These are phyloP conservation scores for Cynocephalus volans DNA, from an alignment of 2,113 vertebrate species.

Conservation along the genomic window DNA sequence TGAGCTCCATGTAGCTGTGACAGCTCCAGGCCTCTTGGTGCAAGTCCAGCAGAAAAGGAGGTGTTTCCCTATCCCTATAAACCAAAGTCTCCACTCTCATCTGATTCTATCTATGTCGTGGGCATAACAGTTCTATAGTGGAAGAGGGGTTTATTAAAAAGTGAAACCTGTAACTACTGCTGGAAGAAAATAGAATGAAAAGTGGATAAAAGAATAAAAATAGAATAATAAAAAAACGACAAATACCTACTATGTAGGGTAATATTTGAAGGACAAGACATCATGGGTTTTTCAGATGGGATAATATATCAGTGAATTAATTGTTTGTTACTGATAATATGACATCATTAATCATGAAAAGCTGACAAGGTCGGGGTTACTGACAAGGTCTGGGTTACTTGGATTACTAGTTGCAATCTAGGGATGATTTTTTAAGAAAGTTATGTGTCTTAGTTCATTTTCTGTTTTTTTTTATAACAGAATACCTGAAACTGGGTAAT, in stretches of 20 bases:
- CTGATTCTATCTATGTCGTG: neutral
- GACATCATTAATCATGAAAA: neutral
- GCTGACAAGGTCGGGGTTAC: neutral
- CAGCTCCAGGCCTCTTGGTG: neutral
- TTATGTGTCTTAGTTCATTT: neutral
- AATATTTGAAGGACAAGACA: neutral
- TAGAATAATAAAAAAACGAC: neutral
- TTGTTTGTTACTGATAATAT: neutral
- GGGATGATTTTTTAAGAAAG: neutral
- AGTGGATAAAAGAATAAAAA: neutral
- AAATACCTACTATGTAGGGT: neutral
- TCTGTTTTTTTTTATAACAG: too few species aligned
- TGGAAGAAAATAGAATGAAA: neutral
- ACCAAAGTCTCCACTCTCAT: neutral
- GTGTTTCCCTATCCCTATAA: neutral
- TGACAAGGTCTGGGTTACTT: neutral
- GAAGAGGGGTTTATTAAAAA: neutral
- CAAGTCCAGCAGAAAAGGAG: neutral
- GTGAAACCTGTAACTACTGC: neutral
- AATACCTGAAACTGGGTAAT: too few species aligned
- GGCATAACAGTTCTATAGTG: too few species aligned
- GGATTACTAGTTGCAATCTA: neutral
- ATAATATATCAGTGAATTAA: neutral
- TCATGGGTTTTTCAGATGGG: neutral
- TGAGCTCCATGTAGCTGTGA: neutral